Percentiles rank a stretch among this genome's conserved stretches.
Evolutionary conservation across 2,113 vertebrate genomes (phyloP).

Genomic region (Grallaria varia): DNA sequence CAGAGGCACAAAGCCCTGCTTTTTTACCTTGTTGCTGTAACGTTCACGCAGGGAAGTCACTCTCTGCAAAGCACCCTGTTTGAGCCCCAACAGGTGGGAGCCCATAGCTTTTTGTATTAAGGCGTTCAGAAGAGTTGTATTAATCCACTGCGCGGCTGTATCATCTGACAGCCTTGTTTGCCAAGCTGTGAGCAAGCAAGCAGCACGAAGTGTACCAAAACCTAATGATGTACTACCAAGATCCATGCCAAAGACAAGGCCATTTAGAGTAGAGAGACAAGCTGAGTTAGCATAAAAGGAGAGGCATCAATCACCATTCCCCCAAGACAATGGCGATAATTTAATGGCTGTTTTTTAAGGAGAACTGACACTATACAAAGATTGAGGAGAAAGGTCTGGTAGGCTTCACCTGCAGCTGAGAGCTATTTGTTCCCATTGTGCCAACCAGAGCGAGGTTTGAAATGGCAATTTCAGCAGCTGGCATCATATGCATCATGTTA

Average conservation of each 20-base stretch:
- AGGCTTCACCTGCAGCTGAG: conserved; percentile 68
- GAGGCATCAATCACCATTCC: conserved; percentile 61
- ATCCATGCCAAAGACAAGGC: conserved; percentile 34
- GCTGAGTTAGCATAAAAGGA: conserved; percentile 55
- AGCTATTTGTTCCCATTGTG: conserved; percentile 59
- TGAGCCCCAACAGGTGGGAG: background rate
- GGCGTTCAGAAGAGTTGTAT: background rate
- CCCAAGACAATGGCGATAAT: conserved; percentile 62
- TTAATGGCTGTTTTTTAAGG: conserved; percentile 66
- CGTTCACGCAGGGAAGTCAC: accelerated
- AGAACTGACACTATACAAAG: conserved; percentile 48
- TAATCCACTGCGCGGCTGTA: accelerated
- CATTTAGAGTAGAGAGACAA: conserved; percentile 42
- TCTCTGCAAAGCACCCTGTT: background rate
- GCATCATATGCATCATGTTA: conserved; percentile 24
- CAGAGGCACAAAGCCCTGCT: background rate
- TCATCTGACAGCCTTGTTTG: background rate
- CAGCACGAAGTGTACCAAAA: background rate
- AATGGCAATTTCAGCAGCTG: conserved; percentile 54
- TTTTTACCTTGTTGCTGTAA: background rate
- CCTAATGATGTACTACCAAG: conserved; percentile 40
- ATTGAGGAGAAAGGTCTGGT: conserved; percentile 54
- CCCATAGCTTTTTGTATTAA: background rate
- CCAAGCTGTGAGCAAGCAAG: background rate
- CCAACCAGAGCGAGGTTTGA: conserved; percentile 13